Evolutionary conservation across 2,113 vertebrate species (phyloP).

Genomic region (Alethe castanea): DNA sequence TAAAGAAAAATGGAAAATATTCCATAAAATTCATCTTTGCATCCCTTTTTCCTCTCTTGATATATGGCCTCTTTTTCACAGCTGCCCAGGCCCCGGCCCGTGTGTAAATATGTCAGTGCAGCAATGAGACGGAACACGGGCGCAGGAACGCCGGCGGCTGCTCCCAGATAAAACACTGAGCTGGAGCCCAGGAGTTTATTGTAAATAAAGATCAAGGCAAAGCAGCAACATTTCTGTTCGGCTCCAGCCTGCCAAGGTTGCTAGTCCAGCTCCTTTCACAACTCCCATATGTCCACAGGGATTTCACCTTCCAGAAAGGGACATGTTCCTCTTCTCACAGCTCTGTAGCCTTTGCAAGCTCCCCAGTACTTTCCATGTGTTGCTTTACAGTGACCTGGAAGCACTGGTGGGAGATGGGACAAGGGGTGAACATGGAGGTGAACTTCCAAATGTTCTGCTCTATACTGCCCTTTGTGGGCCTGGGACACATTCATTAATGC

Average conservation of each 20-base stretch:
- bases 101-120: conserved; percentile 61
- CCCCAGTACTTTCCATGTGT: not conserved
- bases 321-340: not conserved
- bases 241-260: conserved; percentile 28
- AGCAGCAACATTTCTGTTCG: conserved; percentile 1
- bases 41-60: conserved; percentile 65
- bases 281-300: conserved; percentile 19
- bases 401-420: not conserved
- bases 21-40: conserved; percentile 64
- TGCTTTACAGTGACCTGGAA: not conserved
- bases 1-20: conserved; percentile 68
- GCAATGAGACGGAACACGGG: conserved; percentile 61
- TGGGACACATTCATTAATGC: fast-evolving
- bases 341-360: not conserved
- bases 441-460: not conserved
- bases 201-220: conserved; percentile 65
- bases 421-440: not conserved
- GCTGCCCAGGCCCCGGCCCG: conserved; percentile 28
- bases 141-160: not conserved
- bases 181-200: conserved; percentile 44
- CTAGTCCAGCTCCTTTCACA: conserved; percentile 24
- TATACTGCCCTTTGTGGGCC: not conserved
- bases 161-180: conserved; percentile 50
- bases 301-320: conserved; percentile 11
- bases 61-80: conserved; percentile 47